Base-by-base conservation (phyloP, 2,888 invertebrate species). In the Digitonthophagus gazella region DNA sequence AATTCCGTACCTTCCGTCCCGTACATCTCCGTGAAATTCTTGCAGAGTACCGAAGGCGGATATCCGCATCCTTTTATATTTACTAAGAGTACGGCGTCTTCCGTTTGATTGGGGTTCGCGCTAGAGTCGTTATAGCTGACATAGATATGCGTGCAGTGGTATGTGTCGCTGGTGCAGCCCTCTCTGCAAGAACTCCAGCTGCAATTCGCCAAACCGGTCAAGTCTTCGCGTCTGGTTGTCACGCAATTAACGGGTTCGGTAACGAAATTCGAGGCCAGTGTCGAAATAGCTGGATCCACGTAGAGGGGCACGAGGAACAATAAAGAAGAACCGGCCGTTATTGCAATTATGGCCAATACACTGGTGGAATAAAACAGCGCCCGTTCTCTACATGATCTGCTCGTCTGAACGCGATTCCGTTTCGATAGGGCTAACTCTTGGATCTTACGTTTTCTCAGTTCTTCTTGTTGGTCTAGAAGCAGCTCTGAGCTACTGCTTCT, bases 41-140 rank as follows among this genome's bases (percentile, higher is more conserved):
- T 87, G 82, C 93, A 93, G 77, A 90, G 88, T 69, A 93, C 91
- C 64, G 85, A 84, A 55, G 93, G 93, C 11, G 93, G 93, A 80
- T 93, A 93, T 5, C 93, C 93, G 81, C 93, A 93, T 68, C 93
- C 93, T 80, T 93, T 93, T 78, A 93, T 92, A 82, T 93, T 93
- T 66, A 93, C 92, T 79, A 91, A 86, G 64, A 93, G 80, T 44
- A 87, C 85, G 22, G 87, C 87, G 76, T 87, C 86, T 57, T 83
- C 83, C n/a, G 82, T 82, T 74, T 80, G 81, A 70, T 82, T 82
- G 73, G 77, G 77, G 57, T 78, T 75, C 58, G 76, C 76, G 15
- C 72, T 66, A 55, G 70, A 66, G 71, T 80, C 81, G 75, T 83
- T 83, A 78, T 85, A 85, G 72, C 83, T 86, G 77, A 90, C 90